These are phyloP conservation scores for Lamellibrachia columna DNA, from an alignment of 2,888 invertebrate species.

Conservation along the genomic window DNA sequence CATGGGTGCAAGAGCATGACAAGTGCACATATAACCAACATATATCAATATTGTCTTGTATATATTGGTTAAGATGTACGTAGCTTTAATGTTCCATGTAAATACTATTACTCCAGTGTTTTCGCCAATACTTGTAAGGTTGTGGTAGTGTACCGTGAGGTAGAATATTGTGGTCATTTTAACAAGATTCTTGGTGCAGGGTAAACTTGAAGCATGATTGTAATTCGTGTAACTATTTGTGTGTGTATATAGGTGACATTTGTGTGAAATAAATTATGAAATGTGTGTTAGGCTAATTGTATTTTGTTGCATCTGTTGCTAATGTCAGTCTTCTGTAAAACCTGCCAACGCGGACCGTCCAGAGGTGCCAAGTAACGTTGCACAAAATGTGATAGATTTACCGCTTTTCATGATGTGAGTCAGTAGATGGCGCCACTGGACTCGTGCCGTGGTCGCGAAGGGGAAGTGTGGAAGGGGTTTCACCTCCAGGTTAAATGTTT, in stretches of 20 bases:
- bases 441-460: too few species aligned
- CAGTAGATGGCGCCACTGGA: too few species aligned
- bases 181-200: background rate
- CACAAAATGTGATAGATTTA: too few species aligned
- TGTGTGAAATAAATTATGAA: background rate
- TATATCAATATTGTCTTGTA: background rate
- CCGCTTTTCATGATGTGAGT: too few species aligned
- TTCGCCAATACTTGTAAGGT: background rate
- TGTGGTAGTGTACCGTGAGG: background rate
- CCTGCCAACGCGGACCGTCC: too few species aligned
- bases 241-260: background rate
- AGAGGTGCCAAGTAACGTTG: too few species aligned
- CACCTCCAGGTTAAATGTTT: too few species aligned
- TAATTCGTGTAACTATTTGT: background rate
- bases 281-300: background rate
- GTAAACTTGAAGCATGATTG: background rate
- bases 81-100: too few species aligned
- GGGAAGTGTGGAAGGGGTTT: too few species aligned
- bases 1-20: background rate
- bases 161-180: background rate
- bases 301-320: background rate
- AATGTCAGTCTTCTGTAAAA: background rate
- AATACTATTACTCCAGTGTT: background rate
- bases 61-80: background rate
- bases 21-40: background rate